Base-by-base conservation (phyloP, 2,797 vertebrate species). In the Paedocypris micromegethes region DNA sequence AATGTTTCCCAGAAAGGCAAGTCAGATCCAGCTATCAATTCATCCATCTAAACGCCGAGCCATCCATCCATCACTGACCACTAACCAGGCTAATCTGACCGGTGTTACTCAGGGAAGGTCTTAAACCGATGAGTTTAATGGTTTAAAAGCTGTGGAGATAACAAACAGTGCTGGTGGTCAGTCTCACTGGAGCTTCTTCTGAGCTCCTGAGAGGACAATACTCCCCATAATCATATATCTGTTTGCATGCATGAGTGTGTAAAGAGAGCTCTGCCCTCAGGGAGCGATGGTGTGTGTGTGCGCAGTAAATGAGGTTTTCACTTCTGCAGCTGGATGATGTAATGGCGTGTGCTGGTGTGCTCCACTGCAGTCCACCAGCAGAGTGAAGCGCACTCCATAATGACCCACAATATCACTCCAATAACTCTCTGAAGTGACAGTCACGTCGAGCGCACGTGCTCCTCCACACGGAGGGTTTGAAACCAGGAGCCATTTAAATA, bases 271-370 rank as follows among this genome's bases (percentile, higher is more conserved):
- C 39, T 42, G 7, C 64, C 57, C 8, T 63, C 23, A 48, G 23
- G 9, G 8, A 50, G 5, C 9, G 37, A n/a, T 0, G 3, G 8
- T 56, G 49, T 2, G 5, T 53, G 7, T 65, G 62, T 38, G 58
- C 50, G 23, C 23, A 23, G 23, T 23, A 73, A 60, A 59, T 46
- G 39, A 64, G 64, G 46, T 49, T 48, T 48, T 59, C 58, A 51
- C 59, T 68, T 60, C 57, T 72, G 48, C 48, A 68, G 65, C 57
- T 66, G 57, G 3, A 58, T 68, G 68, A 74, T 65, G 68, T 44
- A 68, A 72, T 9, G 5, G 41, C 47, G 41, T 51, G 51, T 49
- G 47, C 53, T 61, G 2, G 7, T 55, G 3, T n/a, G 38, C 5
- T 6, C 47, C 52, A 65, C 53, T 48, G 38, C 41, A 58, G 47